phyloP scores from a whole-genome alignment of 2,113 vertebrate genomes.

The Marmota monax region DNA sequence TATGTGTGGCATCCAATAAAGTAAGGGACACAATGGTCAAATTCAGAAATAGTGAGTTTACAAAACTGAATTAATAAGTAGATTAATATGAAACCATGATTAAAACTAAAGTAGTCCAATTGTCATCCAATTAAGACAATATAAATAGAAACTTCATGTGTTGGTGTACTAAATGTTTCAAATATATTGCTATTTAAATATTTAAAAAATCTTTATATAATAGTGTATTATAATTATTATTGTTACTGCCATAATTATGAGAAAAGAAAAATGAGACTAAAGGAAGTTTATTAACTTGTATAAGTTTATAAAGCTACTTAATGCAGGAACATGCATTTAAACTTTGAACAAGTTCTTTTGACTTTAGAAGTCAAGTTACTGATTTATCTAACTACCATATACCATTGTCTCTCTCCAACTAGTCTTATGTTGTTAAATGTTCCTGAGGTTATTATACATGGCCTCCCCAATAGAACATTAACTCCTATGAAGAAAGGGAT shows the following conservation, averaged over 20 bases:
- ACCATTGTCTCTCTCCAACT: neutral
- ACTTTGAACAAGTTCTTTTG: neutral
- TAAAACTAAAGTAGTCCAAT: slow-evolving; percentile 23
- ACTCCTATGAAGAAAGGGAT: neutral
- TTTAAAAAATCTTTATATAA: neutral
- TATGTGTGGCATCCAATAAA: neutral
- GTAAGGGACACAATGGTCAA: neutral
- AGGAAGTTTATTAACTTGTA: neutral
- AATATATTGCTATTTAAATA: neutral
- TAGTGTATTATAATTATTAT: neutral
- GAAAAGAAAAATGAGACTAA: neutral
- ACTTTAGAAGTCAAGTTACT: neutral
- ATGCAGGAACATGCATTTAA: neutral
- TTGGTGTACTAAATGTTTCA: slow-evolving; percentile 14
- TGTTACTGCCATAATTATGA: neutral
- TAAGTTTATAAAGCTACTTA: neutral
- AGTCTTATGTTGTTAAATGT: neutral
- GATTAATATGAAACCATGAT: neutral
- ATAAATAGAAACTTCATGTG: neutral
- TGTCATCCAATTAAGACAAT: slow-evolving; percentile 21
- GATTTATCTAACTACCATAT: neutral
- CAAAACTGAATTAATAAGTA: neutral
- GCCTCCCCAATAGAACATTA: neutral
- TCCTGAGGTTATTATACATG: neutral
- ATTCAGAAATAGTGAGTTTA: neutral